A percentile compares a stretch with the other conserved stretches of the same genome.
Evolutionary conservation across 2,888 invertebrate genomes (phyloP).

Genomic region (Mystacides longicornis): DNA sequence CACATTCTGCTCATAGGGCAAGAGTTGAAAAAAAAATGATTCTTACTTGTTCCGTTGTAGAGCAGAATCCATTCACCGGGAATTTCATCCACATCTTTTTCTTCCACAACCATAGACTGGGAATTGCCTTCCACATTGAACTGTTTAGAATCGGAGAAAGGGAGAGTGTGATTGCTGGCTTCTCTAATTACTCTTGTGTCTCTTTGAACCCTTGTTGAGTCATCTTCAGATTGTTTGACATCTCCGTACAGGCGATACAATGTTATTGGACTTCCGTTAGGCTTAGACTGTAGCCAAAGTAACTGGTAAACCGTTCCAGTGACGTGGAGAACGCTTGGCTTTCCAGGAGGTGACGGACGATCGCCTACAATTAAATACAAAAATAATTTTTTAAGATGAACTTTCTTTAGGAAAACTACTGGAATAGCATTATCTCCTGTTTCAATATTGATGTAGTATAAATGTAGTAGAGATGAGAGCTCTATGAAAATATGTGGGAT

Average conservation of each 20-base stretch:
- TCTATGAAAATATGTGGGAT: too few species aligned
- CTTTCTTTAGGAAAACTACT: too few species aligned
- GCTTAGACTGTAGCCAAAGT: constrained; percentile 71
- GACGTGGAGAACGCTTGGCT: constrained; percentile 65
- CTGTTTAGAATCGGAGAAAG: constrained; percentile 36
- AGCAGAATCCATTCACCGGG: constrained; percentile 54
- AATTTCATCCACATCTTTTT: constrained; percentile 31
- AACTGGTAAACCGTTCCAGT: constrained; percentile 69
- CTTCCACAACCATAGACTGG: constrained; percentile 17
- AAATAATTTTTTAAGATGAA: background rate
- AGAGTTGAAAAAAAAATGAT: background rate
- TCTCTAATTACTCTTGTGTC: constrained; percentile 8
- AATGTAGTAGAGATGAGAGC: too few species aligned
- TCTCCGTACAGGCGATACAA: constrained; percentile 69
- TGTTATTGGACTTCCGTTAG: constrained; percentile 68
- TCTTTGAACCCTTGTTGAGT: constrained; percentile 13
- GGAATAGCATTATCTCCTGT: too few species aligned
- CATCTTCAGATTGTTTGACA: constrained; percentile 12
- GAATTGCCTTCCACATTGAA: constrained; percentile 45
- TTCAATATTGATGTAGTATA: too few species aligned
- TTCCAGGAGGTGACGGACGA: constrained; percentile 71
- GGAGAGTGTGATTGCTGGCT: constrained; percentile 30
- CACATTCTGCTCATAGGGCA: too few species aligned
- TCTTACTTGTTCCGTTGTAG: constrained; percentile 68
- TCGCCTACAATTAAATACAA: constrained; percentile 48